A percentile compares a stretch with the other conserved stretches of the same genome.
phyloP scores from a whole-genome alignment of 2,113 vertebrate genomes.

The Willisornis vidua region DNA sequence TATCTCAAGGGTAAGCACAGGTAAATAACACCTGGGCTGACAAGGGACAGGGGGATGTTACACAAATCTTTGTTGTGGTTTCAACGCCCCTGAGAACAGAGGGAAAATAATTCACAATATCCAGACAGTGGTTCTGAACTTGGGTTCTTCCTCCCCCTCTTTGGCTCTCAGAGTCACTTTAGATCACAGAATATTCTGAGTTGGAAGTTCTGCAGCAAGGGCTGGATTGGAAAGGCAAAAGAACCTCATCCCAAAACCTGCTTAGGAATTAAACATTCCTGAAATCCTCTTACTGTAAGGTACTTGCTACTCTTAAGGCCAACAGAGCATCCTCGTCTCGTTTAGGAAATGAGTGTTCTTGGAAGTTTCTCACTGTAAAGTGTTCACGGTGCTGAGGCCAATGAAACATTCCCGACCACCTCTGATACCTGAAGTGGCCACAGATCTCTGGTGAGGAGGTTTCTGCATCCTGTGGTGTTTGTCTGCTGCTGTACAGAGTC shows the following conservation, averaged over 20 bases:
- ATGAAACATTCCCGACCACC: background rate
- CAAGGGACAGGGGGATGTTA: background rate
- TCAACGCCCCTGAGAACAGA: background rate
- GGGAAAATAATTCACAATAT: background rate
- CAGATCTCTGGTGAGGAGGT: background rate
- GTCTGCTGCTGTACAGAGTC: background rate
- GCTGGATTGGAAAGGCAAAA: background rate
- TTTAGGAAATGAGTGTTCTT: background rate
- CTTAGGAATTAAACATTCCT: slow-evolving; percentile 47
- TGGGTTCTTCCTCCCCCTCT: background rate
- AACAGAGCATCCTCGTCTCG: background rate
- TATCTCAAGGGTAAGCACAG: background rate
- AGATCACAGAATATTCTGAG: background rate
- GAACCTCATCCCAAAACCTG: background rate
- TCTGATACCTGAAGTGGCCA: background rate
- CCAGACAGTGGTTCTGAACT: background rate
- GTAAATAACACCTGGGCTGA: background rate
- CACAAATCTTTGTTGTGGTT: background rate
- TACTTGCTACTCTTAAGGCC: slow-evolving; percentile 25
- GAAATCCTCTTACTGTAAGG: slow-evolving; percentile 56
- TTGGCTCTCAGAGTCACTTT: background rate
- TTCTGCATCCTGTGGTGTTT: background rate
- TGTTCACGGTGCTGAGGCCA: background rate
- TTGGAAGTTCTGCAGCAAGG: background rate
- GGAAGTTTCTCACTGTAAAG: background rate